Evolutionary conservation across 2,797 vertebrate genomes (phyloP), one percentile per base, ranked within the genome.

Genomic region (Hipposideros larvatus): DNA sequence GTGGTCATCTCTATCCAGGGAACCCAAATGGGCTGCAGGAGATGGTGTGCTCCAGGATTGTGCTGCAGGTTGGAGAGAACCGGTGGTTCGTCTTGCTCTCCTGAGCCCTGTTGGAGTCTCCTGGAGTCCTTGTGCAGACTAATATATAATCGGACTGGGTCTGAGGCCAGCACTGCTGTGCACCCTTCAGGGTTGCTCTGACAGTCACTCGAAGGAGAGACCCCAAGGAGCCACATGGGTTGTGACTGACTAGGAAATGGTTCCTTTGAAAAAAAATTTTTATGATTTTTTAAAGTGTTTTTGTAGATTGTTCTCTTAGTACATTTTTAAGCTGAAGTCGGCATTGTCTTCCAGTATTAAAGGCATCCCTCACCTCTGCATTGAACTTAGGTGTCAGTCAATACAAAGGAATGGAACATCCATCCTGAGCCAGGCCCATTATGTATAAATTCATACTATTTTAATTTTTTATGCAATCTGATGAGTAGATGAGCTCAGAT

Each of bases 381-480:
- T 98, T 98, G 97, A 98, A 98, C 98, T 88, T 97, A 98, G 0
- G 37, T 98, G 98, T 98, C 98, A 97, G 96, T 98, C 98, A 97
- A 97, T 97, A 97, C 96, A 97, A 98, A 98, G 95, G 98, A 98
- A 98, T 98, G 98, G 98, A 98, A 97, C 97, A 95, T 96, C 98
- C 98, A 98, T 99, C 98, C 98, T 98, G 98, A 99, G 98, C 98
- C 98, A 98, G 97, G 98, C 98, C 98, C 98, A 97, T 98, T 98
- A 96, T 96, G 98, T 99, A 98, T 98, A 98, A 98, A 98, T 98
- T 98, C 98, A 98, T 98, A 98, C 97, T 96, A 96, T 98, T 98
- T 97, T 98, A 98, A 98, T 99, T 98, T 98, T 99, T 98, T 99
- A 99, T 98, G 98, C 99, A 98, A 98, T 98, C 98, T 98, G 98